These are phyloP conservation scores for Cryptophagus acutangulus DNA, from an alignment of 2,888 invertebrate species.

Conservation along the genomic window DNA sequence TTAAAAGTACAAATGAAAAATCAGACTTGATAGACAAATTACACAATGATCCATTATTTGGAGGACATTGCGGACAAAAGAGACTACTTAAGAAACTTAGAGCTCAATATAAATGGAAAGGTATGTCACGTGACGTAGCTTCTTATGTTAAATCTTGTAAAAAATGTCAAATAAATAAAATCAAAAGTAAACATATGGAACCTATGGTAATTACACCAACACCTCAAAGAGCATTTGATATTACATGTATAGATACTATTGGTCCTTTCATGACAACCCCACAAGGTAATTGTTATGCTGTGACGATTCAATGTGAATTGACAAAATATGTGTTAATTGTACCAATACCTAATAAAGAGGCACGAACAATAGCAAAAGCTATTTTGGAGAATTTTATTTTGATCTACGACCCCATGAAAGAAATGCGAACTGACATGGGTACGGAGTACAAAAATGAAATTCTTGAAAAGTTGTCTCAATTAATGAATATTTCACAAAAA, in stretches of 20 bases:
- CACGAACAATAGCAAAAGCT: constrained; percentile 21
- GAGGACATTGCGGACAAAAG: not conserved
- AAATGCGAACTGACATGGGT: constrained; percentile 13
- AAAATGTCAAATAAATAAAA: not conserved
- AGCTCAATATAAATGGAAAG: not conserved
- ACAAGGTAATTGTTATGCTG: not conserved
- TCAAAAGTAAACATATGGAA: not conserved
- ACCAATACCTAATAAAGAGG: constrained; percentile 23
- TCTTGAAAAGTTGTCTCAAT: constrained; percentile 3
- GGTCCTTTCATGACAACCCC: not conserved
- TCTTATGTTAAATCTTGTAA: not conserved
- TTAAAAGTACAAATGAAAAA: not conserved
- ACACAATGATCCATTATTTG: not conserved
- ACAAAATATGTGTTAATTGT: too few relatives aligned
- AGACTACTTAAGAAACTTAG: not conserved
- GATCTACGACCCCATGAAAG: constrained; percentile 11
- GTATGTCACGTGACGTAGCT: not conserved
- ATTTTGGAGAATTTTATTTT: constrained; percentile 24
- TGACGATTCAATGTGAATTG: too few relatives aligned
- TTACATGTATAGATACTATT: constrained; percentile 2
- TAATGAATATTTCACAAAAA: constrained; percentile 12
- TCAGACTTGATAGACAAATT: not conserved
- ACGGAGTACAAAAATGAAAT: constrained; percentile 13
- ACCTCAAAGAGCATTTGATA: not conserved
- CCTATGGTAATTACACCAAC: not conserved